phyloP scores from a whole-genome alignment of 2,797 vertebrate genomes.

The Heterohyrax brucei region DNA sequence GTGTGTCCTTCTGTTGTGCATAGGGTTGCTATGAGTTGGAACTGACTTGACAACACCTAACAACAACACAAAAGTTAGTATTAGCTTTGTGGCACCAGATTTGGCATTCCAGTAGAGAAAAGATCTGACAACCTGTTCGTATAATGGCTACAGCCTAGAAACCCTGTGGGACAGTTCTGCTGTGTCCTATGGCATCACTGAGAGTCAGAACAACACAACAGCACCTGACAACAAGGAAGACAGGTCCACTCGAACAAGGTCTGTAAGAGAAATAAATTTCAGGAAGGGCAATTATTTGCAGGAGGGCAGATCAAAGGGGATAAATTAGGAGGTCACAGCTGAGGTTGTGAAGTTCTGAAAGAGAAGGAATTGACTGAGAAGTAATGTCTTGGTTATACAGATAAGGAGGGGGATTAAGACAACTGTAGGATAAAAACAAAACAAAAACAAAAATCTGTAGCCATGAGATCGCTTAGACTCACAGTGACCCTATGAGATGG shows the following conservation, averaged over 20 bases:
- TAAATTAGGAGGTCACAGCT: background rate
- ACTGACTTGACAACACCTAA: too few species aligned
- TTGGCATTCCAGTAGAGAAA: background rate
- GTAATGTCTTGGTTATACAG: background rate
- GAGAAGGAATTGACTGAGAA: background rate
- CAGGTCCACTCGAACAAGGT: background rate
- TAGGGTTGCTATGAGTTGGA: too few species aligned
- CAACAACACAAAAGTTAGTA: too few species aligned
- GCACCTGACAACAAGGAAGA: background rate
- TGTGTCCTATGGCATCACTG: background rate
- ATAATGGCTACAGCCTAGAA: background rate
- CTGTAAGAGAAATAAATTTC: background rate
- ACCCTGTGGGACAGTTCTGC: background rate
- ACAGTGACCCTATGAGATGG: too few species aligned
- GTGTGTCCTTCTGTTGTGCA: too few species aligned
- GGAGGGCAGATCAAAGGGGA: background rate
- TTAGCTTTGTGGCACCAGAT: too few species aligned
- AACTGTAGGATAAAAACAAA: background rate
- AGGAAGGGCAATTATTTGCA: background rate
- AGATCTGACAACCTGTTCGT: background rate
- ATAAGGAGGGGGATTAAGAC: background rate
- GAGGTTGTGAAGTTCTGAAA: background rate
- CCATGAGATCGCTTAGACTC: too few species aligned
- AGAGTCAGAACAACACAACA: background rate
- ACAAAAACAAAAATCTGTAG: too few species aligned